Percentiles rank a stretch among this genome's conserved stretches.
Conservation (phyloP, 2,888 invertebrate species). For the Acronicta leporina region DNA sequence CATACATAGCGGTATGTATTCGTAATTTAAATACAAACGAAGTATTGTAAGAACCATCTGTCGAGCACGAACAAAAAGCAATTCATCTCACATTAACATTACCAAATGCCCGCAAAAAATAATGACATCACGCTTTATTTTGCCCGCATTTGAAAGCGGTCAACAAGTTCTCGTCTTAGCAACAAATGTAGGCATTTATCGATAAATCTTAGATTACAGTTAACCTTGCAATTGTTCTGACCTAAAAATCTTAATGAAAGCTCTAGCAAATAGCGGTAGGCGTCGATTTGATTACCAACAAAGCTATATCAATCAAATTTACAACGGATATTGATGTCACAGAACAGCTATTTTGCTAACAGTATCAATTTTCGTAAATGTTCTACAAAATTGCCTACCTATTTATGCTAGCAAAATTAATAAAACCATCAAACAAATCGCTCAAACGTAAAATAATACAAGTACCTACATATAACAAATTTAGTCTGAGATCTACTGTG, state of each 20-base stretch:
- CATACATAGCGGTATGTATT: slow-evolving; percentile 51
- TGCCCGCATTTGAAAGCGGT: slow-evolving; percentile 62
- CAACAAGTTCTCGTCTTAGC: slow-evolving; percentile 60
- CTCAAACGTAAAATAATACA: slow-evolving; percentile 62
- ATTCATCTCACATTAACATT: slow-evolving; percentile 79
- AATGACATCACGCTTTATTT: slow-evolving; percentile 81
- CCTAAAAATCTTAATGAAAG: slow-evolving; percentile 62
- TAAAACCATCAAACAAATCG: slow-evolving; percentile 61
- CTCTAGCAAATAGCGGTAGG: slow-evolving; percentile 47
- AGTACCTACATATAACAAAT: too few relatives aligned
- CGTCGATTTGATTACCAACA: slow-evolving; percentile 59
- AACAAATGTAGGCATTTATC: slow-evolving; percentile 69
- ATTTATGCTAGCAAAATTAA: slow-evolving; percentile 63
- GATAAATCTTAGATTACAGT: slow-evolving; percentile 76
- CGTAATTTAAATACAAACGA: slow-evolving; percentile 73
- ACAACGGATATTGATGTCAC: slow-evolving; percentile 69
- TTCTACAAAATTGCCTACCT: slow-evolving; percentile 68
- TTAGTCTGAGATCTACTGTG: too few relatives aligned
- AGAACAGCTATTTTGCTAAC: slow-evolving; percentile 63
- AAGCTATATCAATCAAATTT: slow-evolving; percentile 58
- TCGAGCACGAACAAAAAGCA: slow-evolving; percentile 79
- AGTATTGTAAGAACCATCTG: slow-evolving; percentile 75
- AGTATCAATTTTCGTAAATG: slow-evolving; percentile 69
- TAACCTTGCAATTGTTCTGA: slow-evolving; percentile 75
- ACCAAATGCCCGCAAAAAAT: slow-evolving; percentile 76